Evolutionary conservation across 2,888 invertebrate genomes (phyloP).

Genomic region (Teleiodes luculella): DNA sequence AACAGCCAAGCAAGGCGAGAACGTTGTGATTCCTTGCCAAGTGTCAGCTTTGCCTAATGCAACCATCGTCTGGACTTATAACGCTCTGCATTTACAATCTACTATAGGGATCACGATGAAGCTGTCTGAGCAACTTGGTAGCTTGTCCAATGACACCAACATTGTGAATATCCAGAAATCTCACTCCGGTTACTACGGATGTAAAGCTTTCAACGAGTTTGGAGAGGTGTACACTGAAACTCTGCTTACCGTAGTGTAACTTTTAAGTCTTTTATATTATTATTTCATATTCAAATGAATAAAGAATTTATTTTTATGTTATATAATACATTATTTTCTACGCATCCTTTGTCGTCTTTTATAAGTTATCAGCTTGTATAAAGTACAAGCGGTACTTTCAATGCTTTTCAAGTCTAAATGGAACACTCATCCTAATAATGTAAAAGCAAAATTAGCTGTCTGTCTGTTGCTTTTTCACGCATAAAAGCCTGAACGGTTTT

Average conservation of each 20-base stretch:
- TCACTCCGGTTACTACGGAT: conserved; percentile 60
- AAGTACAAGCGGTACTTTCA: too few species aligned
- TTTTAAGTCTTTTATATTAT: background rate
- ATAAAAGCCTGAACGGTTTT: too few species aligned
- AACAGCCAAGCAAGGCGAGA: conserved; percentile 37
- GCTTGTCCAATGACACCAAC: conserved; percentile 36
- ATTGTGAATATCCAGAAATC: conserved; percentile 43
- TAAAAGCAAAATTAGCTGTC: too few species aligned
- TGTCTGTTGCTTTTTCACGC: too few species aligned
- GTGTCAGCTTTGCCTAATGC: conserved; percentile 42
- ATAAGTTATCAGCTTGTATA: too few species aligned
- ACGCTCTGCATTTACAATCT: conserved; percentile 39
- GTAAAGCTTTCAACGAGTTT: conserved; percentile 43
- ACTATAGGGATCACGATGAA: conserved; percentile 27
- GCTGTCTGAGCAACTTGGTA: conserved; percentile 12
- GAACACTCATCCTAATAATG: too few species aligned
- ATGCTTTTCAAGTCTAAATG: too few species aligned
- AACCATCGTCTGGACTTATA: conserved; percentile 44
- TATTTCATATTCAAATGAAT: background rate
- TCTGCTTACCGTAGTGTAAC: conserved; percentile 26
- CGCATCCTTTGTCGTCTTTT: too few species aligned
- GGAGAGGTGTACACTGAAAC: conserved; percentile 49
- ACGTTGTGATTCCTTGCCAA: conserved; percentile 51
- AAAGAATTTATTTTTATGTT: too few species aligned
- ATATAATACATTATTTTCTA: too few species aligned